Percentiles rank a stretch among this genome's conserved stretches.
Evolutionary conservation across 2,888 invertebrate genomes (phyloP).

Genomic region (Endomychus coccineus): DNA sequence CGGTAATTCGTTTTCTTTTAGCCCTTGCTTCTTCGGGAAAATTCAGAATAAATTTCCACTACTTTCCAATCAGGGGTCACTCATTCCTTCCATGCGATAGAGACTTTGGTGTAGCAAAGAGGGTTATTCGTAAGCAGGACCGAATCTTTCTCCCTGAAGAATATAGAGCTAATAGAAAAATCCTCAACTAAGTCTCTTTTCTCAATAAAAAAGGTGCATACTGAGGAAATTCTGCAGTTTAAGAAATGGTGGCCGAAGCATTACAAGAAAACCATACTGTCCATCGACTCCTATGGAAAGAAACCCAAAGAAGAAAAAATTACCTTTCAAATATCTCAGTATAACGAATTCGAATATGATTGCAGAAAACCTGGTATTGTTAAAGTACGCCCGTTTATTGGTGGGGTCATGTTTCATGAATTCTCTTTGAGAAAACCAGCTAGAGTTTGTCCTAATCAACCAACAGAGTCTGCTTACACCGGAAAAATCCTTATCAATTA

Average conservation of each 20-base stretch:
- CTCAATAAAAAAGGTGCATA: conserved; percentile 13
- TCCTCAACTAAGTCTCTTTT: conserved; percentile 15
- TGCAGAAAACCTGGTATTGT: background rate
- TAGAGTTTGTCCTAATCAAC: background rate
- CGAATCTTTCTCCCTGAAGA: conserved; percentile 21
- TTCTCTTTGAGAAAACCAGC: background rate
- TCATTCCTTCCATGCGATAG: no score
- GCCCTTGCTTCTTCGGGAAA: conserved; percentile 13
- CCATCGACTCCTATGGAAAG: no score
- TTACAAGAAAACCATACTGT: no score
- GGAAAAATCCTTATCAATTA: conserved; percentile 16
- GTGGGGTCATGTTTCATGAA: background rate
- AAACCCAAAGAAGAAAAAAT: conserved; percentile 7
- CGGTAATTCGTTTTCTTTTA: conserved; percentile 20
- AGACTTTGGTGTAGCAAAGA: conserved; percentile 21
- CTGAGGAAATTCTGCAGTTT: background rate
- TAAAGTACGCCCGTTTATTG: background rate
- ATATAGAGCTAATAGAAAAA: conserved; percentile 18
- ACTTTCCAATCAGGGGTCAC: conserved; percentile 19
- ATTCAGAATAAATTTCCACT: conserved; percentile 19
- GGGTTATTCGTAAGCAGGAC: conserved; percentile 17
- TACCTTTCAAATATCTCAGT: conserved; percentile 15
- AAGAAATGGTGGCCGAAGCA: conserved; percentile 2
- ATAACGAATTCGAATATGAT: conserved; percentile 6
- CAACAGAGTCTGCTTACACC: conserved; percentile 10